phyloP scores from a whole-genome alignment of 92 coral and sea anemone genomes.

The Paramuricea clavata region DNA sequence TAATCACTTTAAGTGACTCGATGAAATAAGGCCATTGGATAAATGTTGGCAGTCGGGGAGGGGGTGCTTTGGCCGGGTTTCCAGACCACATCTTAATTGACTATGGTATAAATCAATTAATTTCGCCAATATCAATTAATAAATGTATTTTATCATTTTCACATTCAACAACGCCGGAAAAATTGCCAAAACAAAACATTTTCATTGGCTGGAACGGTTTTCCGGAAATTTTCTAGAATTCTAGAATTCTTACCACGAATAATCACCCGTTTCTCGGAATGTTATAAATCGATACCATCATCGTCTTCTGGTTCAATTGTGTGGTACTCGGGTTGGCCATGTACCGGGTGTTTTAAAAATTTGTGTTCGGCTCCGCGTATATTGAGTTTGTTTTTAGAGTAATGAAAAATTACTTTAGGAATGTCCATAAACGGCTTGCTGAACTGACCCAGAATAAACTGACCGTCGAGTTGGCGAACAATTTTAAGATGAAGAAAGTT shows the following conservation, averaged over 20 bases:
- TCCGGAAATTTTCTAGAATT: not conserved
- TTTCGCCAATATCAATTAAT: not conserved
- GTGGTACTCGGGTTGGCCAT: conserved; percentile 78
- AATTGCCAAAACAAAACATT: not conserved
- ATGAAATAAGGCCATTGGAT: too few species aligned
- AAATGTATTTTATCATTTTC: not conserved
- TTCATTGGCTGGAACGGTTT: not conserved
- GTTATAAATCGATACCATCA: conserved; percentile 20
- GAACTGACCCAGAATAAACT: conserved; percentile 94
- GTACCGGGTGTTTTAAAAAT: conserved; percentile 77
- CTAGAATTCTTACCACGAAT: not conserved
- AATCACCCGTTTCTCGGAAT: conserved; percentile 2
- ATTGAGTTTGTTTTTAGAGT: conserved; percentile 89
- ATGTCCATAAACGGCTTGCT: conserved; percentile 96
- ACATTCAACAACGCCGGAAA: not conserved
- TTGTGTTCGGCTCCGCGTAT: conserved; percentile 97
- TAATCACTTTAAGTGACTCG: too few species aligned
- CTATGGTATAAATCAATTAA: conserved; percentile 10
- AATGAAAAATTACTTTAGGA: conserved; percentile 87
- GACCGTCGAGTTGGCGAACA: conserved; percentile 68
- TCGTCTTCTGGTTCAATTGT: conserved; percentile 71
- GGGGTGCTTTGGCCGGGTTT: not conserved
- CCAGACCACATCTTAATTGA: not conserved
- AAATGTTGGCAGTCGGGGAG: too few species aligned
- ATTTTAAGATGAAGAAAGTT: conserved; percentile 93